Conservation (phyloP, 2,888 invertebrate genomes). For the Xestia rhomboidea region DNA sequence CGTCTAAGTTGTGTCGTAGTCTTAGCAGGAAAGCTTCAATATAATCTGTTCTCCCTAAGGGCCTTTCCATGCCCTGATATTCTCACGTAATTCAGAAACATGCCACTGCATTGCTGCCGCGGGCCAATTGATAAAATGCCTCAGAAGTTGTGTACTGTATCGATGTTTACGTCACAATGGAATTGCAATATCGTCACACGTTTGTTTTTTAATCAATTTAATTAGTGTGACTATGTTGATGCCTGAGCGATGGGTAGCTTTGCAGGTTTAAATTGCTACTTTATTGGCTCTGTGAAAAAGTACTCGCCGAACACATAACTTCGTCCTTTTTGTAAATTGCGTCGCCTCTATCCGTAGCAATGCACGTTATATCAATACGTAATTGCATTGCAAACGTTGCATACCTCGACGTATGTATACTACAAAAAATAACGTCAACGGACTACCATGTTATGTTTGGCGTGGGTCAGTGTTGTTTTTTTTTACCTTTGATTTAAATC, state of each 20-base stretch:
- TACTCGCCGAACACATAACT: background rate
- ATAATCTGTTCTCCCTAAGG: conserved; percentile 4
- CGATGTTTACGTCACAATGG: conserved; percentile 32
- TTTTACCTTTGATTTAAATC: background rate
- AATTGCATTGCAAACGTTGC: background rate
- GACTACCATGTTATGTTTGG: background rate
- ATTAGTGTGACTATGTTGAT: conserved; percentile 27
- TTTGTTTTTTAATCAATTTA: conserved; percentile 53
- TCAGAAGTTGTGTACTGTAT: conserved; percentile 2
- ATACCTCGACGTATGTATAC: background rate
- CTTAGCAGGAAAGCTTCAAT: background rate
- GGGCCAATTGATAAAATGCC: conserved; percentile 31
- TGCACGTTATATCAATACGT: conserved; percentile 5
- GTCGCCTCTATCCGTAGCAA: background rate
- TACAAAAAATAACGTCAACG: background rate
- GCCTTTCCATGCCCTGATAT: background rate
- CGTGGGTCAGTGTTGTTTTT: background rate
- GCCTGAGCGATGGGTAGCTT: conserved; percentile 3
- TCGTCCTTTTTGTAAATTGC: background rate
- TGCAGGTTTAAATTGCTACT: conserved; percentile 10
- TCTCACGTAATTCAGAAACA: conserved; percentile 37
- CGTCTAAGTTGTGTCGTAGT: background rate
- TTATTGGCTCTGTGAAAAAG: background rate
- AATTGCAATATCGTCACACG: conserved; percentile 26
- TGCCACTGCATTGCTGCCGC: conserved; percentile 1